These are phyloP conservation scores for Hemiprocne comata DNA, from an alignment of 2,113 vertebrate genomes.

Conservation along the genomic window DNA sequence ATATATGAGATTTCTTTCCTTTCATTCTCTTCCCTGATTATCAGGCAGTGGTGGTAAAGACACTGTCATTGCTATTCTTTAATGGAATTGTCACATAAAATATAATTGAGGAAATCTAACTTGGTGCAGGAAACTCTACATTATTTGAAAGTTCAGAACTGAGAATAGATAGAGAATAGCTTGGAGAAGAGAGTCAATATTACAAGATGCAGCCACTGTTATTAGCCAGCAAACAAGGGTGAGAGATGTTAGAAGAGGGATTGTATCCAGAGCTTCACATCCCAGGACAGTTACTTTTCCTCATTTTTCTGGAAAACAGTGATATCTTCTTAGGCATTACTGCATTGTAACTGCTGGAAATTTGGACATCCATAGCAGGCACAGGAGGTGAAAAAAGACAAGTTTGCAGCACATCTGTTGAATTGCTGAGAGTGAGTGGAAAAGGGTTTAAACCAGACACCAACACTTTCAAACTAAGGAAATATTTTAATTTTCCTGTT, in stretches of 20 bases:
- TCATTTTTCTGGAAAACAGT: neutral
- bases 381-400: neutral
- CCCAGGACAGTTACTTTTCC: neutral
- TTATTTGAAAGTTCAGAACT: neutral
- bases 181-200: neutral
- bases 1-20: neutral
- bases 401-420: neutral
- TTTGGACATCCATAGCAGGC: neutral
- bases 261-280: neutral
- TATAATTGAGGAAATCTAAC: neutral
- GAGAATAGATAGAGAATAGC: neutral
- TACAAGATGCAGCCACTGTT: neutral
- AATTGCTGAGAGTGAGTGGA: neutral
- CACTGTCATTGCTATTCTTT: neutral
- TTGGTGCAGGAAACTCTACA: neutral
- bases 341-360: neutral
- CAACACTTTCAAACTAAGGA: neutral
- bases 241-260: neutral
- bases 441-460: neutral
- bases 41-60: neutral
- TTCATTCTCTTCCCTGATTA: neutral
- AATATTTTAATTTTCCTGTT: neutral
- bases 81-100: neutral
- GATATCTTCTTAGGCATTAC: neutral
- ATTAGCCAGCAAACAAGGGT: neutral